Evolutionary conservation across 2,888 invertebrate genomes (phyloP), one percentile per base, ranked within the genome.

Genomic region (Caenorhabditis wallacei): DNA sequence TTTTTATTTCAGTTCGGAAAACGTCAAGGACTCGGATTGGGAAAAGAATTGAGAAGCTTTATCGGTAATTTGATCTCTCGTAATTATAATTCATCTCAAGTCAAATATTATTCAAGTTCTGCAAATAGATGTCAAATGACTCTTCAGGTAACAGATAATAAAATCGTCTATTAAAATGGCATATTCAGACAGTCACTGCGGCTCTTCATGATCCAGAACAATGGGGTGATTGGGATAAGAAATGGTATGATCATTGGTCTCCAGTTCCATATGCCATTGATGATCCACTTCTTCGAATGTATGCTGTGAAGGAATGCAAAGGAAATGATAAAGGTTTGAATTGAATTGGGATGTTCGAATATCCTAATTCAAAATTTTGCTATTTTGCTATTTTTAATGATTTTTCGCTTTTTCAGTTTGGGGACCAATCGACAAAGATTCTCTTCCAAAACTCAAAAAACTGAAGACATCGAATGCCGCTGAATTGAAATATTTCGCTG

Each of bases 111-210:
- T 72, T 84, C 84, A 16, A 87, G 87, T 26, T 85, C 85, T 43
- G 89, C 90, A 7, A 85, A 87, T 40, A 69, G 90, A 43, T 89
- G 88, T 66, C 89, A 89, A 69, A 88, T 86, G 88, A 88, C 89
- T 2, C 79, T 90, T 22, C 89, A 88, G 82, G 87, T 86, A 74
- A 16, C 5, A 24, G 18, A 20, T 30, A 40, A 11, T 46, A 24
- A 20, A 30, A 30, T 3, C 3, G 30, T 10, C n/a, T 24, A 2
- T 26, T 26, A 4, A 63, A 24, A 0, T 16, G 20, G 18, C 5
- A 53, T 10, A 54, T 85, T 46, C 68, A 88, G 86, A 69, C 85
- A 8, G 87, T 82, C n/a, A 57, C 82, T 2, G 87, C 87, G 18
- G 88, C 85, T 18, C 69, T 88, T 37, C 85, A 85, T 66, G 68